phyloP scores from a whole-genome alignment of 2,113 vertebrate species.

The Plotosus lineatus region DNA sequence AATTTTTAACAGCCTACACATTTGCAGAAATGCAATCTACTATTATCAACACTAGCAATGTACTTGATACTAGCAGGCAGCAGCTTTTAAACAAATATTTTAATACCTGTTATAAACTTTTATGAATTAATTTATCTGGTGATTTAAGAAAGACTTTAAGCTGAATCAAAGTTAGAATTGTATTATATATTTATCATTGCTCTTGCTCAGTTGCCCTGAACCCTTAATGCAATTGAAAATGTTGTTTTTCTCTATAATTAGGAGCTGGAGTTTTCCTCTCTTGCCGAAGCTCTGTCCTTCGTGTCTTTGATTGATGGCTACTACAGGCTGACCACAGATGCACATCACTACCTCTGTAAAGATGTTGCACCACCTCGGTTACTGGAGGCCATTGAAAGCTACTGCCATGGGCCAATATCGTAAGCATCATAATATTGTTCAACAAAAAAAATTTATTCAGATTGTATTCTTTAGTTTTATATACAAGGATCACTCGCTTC shows the following conservation, averaged over 20 bases:
- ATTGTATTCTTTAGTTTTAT: not conserved
- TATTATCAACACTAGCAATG: no score
- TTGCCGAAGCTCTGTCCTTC: slow-evolving; percentile 89
- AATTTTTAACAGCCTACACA: not conserved
- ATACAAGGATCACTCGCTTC: no score
- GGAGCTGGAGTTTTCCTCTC: slow-evolving; percentile 91
- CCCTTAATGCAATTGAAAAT: not conserved
- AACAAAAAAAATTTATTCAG: not conserved
- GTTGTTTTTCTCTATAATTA: slow-evolving; percentile 54
- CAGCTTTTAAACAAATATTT: not conserved
- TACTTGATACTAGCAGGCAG: not conserved
- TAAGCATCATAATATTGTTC: slow-evolving; percentile 68
- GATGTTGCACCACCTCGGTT: slow-evolving; percentile 89
- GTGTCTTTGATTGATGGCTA: slow-evolving; percentile 95
- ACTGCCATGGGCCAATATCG: slow-evolving; percentile 94
- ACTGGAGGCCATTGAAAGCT: slow-evolving; percentile 89
- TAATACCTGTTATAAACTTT: not conserved
- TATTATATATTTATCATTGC: not conserved
- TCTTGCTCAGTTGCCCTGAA: not conserved
- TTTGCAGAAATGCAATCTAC: not conserved
- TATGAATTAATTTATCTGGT: not conserved
- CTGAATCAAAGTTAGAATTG: not conserved
- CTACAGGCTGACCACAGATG: slow-evolving; percentile 89
- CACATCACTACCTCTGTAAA: slow-evolving; percentile 97
- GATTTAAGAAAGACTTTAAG: not conserved